Conservation (phyloP, 2,888 invertebrate genomes). For the Leptopilina syphax region DNA sequence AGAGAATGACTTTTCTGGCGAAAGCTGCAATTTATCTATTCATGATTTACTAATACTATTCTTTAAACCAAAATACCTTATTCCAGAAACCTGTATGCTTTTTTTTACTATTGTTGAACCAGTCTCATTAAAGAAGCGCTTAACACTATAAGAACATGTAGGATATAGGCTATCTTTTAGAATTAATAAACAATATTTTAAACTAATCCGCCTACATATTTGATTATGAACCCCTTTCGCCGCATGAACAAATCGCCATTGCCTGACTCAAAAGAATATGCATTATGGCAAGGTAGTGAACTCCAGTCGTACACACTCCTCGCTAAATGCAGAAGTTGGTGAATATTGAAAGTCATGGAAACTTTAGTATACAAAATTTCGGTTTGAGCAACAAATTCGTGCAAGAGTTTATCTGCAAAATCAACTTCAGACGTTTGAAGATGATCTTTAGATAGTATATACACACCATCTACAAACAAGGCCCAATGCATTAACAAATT, state of each 20-base stretch:
- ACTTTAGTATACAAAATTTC: no score
- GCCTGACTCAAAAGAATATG: no score
- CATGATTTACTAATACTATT: slow-evolving; percentile 35
- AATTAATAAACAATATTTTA: slow-evolving; percentile 28
- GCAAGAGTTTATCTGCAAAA: no score
- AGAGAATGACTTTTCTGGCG: slow-evolving; percentile 10
- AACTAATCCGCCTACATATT: slow-evolving; percentile 8
- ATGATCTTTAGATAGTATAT: neutral
- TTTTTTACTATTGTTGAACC: neutral
- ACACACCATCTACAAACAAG: neutral
- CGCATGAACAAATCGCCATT: no score
- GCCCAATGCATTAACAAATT: neutral
- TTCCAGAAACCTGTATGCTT: neutral
- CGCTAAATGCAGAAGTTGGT: no score
- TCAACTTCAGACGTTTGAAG: neutral
- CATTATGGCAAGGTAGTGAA: no score
- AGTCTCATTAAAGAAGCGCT: no score
- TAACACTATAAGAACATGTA: neutral
- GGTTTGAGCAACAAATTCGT: no score
- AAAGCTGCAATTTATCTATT: slow-evolving; percentile 35
- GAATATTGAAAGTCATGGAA: no score
- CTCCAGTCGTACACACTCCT: no score
- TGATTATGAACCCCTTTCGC: slow-evolving; percentile 9
- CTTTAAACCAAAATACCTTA: slow-evolving; percentile 21
- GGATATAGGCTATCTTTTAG: neutral